Conservation (phyloP, 2,888 invertebrate species). For the Xestia sexstrigata region DNA sequence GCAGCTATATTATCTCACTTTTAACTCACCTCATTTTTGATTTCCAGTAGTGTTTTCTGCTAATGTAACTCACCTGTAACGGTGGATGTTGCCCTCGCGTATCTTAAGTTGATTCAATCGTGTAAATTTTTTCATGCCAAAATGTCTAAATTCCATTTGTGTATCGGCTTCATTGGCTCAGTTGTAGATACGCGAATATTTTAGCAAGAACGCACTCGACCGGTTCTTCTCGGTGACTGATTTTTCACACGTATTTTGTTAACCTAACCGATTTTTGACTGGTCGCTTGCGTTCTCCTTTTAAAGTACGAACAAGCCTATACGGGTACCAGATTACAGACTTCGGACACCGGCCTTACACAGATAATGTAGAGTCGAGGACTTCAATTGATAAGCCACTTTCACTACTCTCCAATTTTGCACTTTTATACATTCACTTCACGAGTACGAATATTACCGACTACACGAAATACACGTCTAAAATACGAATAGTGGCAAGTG, state of each 20-base stretch:
- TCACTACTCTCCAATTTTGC: no score
- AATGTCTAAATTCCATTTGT: not conserved
- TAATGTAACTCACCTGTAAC: conserved; percentile 38
- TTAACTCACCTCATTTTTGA: conserved; percentile 22
- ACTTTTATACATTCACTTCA: no score
- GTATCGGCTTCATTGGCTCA: not conserved
- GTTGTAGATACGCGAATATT: conserved; percentile 8
- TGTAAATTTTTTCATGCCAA: not conserved
- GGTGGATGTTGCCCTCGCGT: conserved; percentile 26
- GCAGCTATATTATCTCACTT: not conserved
- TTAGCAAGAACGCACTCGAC: conserved; percentile 10
- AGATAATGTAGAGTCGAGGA: not conserved
- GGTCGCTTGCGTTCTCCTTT: conserved; percentile 8
- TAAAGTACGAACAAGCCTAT: not conserved
- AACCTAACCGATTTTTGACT: not conserved
- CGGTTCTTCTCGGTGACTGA: not conserved
- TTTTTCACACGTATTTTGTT: not conserved
- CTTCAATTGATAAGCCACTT: no score
- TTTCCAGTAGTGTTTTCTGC: conserved; percentile 14
- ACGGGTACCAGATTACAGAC: not conserved
- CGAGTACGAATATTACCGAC: no score
- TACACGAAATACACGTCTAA: no score
- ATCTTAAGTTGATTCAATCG: not conserved
- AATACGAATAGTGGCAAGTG: no score
- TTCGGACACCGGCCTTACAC: not conserved